Conservation (phyloP, 92 coral and sea anemone genomes). For the Actinostola sp. region DNA sequence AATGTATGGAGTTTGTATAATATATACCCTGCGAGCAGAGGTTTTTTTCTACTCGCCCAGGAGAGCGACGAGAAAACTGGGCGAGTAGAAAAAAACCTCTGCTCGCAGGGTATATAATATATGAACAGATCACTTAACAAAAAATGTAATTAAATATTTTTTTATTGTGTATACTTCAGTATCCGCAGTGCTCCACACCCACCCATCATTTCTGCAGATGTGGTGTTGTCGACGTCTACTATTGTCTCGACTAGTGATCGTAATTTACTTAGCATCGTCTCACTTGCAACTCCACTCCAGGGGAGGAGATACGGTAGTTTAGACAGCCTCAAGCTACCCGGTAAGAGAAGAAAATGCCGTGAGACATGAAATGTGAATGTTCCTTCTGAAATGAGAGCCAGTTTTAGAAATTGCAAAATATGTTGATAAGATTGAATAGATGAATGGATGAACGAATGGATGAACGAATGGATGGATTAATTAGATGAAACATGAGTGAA, state of each 20-base stretch:
- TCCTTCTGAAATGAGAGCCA: no score
- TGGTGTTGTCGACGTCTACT: slow-evolving; percentile 44
- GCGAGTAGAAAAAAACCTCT: not conserved
- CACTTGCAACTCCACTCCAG: slow-evolving; percentile 52
- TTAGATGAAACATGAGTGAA: no score
- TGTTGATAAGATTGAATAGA: no score
- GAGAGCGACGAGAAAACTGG: no score
- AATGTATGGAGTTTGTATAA: no score
- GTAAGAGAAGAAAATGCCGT: slow-evolving; percentile 15
- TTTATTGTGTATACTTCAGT: slow-evolving; percentile 27
- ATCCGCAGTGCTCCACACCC: slow-evolving; percentile 71
- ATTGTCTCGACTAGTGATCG: slow-evolving; percentile 35
- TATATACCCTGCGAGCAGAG: no score
- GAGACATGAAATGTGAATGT: not conserved
- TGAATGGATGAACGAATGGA: no score
- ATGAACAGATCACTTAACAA: not conserved
- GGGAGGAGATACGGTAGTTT: slow-evolving; percentile 72
- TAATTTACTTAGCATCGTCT: slow-evolving; percentile 32
- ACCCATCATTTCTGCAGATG: slow-evolving; percentile 73
- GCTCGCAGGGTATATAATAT: no score
- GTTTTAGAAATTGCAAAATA: no score
- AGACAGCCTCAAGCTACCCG: slow-evolving; percentile 81
- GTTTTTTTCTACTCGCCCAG: no score
- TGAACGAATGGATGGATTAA: no score
- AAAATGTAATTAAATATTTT: not conserved